Evolutionary conservation across 35 echinoderm and acorn worm species (phyloP), one percentile per base, ranked within the genome.

Genomic region (Heliocidaris erythrogramma): DNA sequence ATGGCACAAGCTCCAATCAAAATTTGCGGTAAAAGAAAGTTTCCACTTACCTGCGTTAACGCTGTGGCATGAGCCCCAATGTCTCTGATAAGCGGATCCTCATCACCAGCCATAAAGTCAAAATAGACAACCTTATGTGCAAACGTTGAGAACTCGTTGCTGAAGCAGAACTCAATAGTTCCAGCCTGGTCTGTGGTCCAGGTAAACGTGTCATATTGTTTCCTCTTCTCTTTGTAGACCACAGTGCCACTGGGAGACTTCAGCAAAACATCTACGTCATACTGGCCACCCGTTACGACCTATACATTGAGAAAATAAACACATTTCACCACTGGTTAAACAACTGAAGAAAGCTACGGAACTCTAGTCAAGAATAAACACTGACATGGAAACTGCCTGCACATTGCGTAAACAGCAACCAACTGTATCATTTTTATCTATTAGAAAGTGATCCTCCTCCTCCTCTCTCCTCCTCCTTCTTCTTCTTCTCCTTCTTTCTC

Each of bases 81-180:
- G n/a, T 97, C 96, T 92, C 96, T 93, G 7, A 95, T 85, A 31
- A 96, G 88, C 3, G 96, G 96, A 90, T 95, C 95, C 42, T 99
- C 98, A 85, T 99, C 98, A 56, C 98, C 98, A 31, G 91, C 96
- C 93, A 97, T 95, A 78, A 99, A 99, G 95, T 99, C 98, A 97
- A 99, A 99, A 94, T 99, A 99, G 9, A 99, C 98, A 53, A 96
- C 94, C 96, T 99, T 99, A 92, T 99, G 98, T 48, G 98, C 95
- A 94, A 99, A 99, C 5, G 98, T 99, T 30, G 98, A 99, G 93
- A 99, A 99, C 92, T 99, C 98, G 88, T 99, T 99, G 94, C 98
- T 99, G 95, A 99, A 99, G 94, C 98, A 99, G 92, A 99, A 99
- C 94, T 99, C 97, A 59, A 95, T 96, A 32, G 95, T 94, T n/a